These are phyloP conservation scores for Sericinus montela DNA, from an alignment of 2,888 invertebrate species.

Conservation along the genomic window DNA sequence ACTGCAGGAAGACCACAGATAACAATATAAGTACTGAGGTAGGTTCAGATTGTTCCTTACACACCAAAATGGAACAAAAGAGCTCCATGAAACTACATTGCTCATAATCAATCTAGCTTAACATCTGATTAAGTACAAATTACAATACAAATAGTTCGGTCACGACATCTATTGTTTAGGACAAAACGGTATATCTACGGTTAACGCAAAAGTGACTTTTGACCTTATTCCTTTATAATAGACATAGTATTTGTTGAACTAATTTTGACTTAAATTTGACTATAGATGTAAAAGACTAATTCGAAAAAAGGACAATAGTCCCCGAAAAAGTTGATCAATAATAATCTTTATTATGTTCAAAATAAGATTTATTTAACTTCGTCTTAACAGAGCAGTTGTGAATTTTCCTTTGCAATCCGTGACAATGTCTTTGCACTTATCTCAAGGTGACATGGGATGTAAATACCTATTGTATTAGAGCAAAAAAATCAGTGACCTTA, in stretches of 20 bases:
- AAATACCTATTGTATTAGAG: conserved; percentile 72
- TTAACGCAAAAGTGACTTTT: conserved; percentile 20
- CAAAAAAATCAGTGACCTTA: conserved; percentile 76
- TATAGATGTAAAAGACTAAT: neutral
- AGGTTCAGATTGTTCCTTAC: conserved; percentile 1
- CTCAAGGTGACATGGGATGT: conserved; percentile 76
- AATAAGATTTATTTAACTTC: conserved; percentile 37
- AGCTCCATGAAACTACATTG: conserved; percentile 45
- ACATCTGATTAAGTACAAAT: conserved; percentile 76
- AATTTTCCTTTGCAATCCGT: conserved; percentile 29
- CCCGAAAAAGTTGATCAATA: conserved; percentile 32
- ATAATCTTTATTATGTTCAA: conserved; percentile 31
- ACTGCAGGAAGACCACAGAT: no score
- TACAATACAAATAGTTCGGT: conserved; percentile 73
- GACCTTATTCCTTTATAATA: conserved; percentile 1
- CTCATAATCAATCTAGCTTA: conserved; percentile 74
- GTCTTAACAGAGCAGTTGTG: conserved; percentile 26
- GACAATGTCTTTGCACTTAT: conserved; percentile 62
- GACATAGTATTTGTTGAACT: neutral
- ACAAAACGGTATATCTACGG: conserved; percentile 25
- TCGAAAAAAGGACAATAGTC: conserved; percentile 30
- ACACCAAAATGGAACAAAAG: conserved; percentile 38
- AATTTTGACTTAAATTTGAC: conserved; percentile 1
- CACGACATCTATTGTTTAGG: conserved; percentile 48
- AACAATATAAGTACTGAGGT: no score